Percentiles rank a stretch among this genome's conserved stretches.
Evolutionary conservation across 2,797 vertebrate species (phyloP).

Genomic region (Benthosema pterotum): DNA sequence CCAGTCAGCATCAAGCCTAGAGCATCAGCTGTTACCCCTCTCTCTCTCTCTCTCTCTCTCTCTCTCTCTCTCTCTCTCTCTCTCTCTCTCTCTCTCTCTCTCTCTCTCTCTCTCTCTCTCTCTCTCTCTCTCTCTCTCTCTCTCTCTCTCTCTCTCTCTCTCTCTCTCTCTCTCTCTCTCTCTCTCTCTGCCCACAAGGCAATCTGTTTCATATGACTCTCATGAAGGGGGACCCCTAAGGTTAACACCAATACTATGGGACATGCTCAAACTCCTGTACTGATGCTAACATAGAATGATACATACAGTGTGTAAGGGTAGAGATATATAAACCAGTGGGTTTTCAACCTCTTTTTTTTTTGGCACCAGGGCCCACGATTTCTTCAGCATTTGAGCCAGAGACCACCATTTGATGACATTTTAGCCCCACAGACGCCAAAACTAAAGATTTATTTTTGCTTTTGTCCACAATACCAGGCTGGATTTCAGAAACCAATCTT

Average conservation of each 20-base stretch:
- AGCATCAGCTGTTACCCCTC: constrained; percentile 60
- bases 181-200: constrained; percentile 45
- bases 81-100: constrained; percentile 2
- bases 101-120: background rate
- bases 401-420: no score
- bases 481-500: no score
- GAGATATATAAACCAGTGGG: no score
- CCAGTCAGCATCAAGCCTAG: constrained; percentile 69
- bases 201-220: constrained; percentile 80
- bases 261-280: background rate
- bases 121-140: background rate
- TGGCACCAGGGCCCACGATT: no score
- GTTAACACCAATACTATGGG: constrained; percentile 1
- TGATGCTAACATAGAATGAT: background rate
- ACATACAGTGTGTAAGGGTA: no score
- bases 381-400: no score
- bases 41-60: constrained; percentile 48
- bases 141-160: constrained; percentile 13
- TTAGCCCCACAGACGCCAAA: no score
- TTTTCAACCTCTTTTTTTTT: no score
- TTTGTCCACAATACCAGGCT: no score
- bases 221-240: constrained; percentile 21
- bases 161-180: constrained; percentile 12
- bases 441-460: no score
- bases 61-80: background rate